A percentile compares a stretch with the other conserved stretches of the same genome.
Conservation (phyloP, 2,888 invertebrate genomes). For the Agrotis clavis region DNA sequence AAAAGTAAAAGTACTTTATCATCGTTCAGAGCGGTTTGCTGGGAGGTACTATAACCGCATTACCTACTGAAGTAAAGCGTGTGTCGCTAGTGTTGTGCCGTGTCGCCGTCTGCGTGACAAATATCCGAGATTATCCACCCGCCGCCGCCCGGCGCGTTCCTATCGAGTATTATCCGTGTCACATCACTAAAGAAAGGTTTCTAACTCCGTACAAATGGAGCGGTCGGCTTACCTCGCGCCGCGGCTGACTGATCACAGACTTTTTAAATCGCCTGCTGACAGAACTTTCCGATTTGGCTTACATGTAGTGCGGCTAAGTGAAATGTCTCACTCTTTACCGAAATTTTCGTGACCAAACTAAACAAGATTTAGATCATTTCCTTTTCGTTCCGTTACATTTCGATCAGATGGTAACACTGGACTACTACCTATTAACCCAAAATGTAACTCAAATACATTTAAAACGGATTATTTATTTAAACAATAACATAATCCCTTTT, state of each 20-base stretch:
- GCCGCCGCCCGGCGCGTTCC: slow-evolving; percentile 1
- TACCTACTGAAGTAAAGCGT: slow-evolving; percentile 6
- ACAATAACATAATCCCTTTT: no score
- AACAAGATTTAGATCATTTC: background rate
- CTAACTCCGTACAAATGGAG: slow-evolving; percentile 35
- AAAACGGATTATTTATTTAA: no score
- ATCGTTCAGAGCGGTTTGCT: background rate
- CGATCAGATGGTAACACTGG: background rate
- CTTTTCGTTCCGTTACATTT: background rate
- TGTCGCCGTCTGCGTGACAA: slow-evolving; percentile 36
- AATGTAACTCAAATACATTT: background rate
- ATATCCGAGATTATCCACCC: slow-evolving; percentile 47
- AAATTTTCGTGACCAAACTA: background rate
- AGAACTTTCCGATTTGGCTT: slow-evolving; percentile 19
- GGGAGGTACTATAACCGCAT: slow-evolving; percentile 7
- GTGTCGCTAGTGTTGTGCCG: slow-evolving; percentile 28
- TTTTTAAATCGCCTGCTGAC: slow-evolving; percentile 6
- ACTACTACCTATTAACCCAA: background rate
- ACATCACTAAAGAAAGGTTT: slow-evolving; percentile 30
- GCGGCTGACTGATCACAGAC: slow-evolving; percentile 8
- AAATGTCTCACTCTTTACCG: background rate
- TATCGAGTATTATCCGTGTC: slow-evolving; percentile 43
- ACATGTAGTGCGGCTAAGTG: background rate
- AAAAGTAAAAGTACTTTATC: slow-evolving; percentile 17
- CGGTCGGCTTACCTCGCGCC: slow-evolving; percentile 29